These are phyloP conservation scores for Geococcyx californianus DNA, from an alignment of 2,113 vertebrate genomes.

Conservation along the genomic window DNA sequence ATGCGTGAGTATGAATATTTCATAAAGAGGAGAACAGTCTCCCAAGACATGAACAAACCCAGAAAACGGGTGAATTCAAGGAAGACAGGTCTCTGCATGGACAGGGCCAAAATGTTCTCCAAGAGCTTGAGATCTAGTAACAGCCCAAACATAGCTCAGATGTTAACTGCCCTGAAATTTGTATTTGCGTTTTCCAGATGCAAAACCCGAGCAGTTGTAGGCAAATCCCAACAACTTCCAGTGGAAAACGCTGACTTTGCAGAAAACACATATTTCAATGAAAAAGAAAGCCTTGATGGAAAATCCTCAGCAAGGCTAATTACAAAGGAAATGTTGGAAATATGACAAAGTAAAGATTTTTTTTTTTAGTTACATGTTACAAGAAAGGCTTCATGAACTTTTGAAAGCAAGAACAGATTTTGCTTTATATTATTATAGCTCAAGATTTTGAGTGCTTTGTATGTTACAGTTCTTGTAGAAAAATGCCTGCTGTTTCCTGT, in stretches of 20 bases:
- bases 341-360: background rate
- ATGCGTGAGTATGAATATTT: background rate
- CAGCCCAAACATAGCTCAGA: background rate
- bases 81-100: background rate
- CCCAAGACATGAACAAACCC: background rate
- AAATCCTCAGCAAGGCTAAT: slow-evolving; percentile 21
- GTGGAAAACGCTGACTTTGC: slow-evolving; percentile 43
- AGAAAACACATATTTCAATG: background rate
- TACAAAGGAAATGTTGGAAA: slow-evolving; percentile 28
- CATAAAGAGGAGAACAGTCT: background rate
- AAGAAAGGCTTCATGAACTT: background rate
- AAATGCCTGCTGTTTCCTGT: background rate
- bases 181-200: background rate
- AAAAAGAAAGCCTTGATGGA: slow-evolving; percentile 24
- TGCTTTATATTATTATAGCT: background rate
- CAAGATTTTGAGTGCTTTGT: background rate
- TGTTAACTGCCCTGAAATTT: background rate
- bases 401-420: background rate
- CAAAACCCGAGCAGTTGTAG: background rate
- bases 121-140: background rate
- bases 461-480: background rate
- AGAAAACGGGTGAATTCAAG: background rate
- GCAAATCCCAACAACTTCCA: slow-evolving; percentile 35
- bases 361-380: slow-evolving; percentile 26
- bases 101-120: background rate